phyloP scores from a whole-genome alignment of 2,113 vertebrate species.

The Cynoglossus semilaevis region DNA sequence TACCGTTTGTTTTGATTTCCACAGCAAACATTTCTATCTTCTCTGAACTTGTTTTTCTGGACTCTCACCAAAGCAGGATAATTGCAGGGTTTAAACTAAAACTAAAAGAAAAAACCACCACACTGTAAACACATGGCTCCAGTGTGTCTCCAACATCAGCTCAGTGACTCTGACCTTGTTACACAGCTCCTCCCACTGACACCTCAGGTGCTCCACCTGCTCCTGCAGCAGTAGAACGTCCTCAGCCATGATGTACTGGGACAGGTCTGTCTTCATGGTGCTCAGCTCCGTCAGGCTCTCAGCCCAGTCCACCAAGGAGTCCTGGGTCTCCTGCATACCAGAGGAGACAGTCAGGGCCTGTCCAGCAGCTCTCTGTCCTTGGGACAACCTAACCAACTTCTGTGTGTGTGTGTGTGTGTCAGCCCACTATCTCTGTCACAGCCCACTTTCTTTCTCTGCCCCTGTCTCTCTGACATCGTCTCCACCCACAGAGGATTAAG shows the following conservation, averaged over 20 bases:
- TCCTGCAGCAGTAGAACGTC: constrained; percentile 83
- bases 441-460: not conserved
- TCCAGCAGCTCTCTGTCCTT: constrained; percentile 15
- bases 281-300: constrained; percentile 80
- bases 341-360: constrained; percentile 53
- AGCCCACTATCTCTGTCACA: constrained; percentile 4
- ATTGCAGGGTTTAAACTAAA: no score
- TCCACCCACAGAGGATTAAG: constrained; percentile 72
- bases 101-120: no score
- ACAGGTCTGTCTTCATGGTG: constrained; percentile 81
- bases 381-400: not conserved
- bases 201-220: constrained; percentile 82
- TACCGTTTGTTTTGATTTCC: no score
- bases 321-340: constrained; percentile 89
- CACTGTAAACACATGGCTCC: no score
- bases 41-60: no score
- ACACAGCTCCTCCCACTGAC: constrained; percentile 81
- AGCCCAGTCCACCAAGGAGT: constrained; percentile 82
- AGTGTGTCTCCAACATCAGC: not conserved
- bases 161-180: constrained; percentile 65
- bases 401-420: not conserved
- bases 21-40: no score
- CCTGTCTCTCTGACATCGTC: constrained; percentile 3
- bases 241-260: constrained; percentile 79
- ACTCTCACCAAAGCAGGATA: no score